Evolutionary conservation across 2,113 vertebrate genomes (phyloP).

Genomic region (Rhombomys opimus): DNA sequence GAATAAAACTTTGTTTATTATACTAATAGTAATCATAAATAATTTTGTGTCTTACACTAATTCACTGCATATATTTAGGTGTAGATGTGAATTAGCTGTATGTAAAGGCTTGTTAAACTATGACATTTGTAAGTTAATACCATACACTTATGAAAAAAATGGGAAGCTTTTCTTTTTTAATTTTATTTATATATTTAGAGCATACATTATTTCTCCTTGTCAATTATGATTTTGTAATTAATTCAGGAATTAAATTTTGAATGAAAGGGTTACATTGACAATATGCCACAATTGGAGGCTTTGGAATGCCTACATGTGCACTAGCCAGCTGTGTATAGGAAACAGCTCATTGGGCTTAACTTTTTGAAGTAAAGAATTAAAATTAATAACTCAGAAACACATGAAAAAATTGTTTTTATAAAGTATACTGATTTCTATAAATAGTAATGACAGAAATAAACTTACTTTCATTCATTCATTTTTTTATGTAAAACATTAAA

Average conservation of each 20-base stretch:
- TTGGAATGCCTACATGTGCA: neutral
- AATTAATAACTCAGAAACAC: neutral
- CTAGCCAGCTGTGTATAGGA: neutral
- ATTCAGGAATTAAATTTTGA: neutral
- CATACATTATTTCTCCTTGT: neutral
- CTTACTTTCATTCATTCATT: neutral
- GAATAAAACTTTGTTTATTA: slow-evolving; percentile 20
- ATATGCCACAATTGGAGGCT: neutral
- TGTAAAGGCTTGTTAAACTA: neutral
- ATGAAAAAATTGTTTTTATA: neutral
- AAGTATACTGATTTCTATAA: neutral
- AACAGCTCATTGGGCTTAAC: neutral
- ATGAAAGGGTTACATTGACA: neutral
- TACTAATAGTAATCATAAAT: neutral
- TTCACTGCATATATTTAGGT: slow-evolving; percentile 2
- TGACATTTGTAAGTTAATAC: slow-evolving; percentile 43
- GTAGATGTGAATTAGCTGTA: neutral
- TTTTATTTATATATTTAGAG: no score
- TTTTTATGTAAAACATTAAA: slow-evolving; percentile 26
- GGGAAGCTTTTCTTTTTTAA: neutral
- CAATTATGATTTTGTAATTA: neutral
- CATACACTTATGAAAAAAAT: neutral
- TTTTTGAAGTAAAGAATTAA: neutral
- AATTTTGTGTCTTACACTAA: neutral
- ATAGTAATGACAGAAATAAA: neutral